Conservation (phyloP, 2,113 vertebrate genomes). For the Paedocypris sp. region DNA sequence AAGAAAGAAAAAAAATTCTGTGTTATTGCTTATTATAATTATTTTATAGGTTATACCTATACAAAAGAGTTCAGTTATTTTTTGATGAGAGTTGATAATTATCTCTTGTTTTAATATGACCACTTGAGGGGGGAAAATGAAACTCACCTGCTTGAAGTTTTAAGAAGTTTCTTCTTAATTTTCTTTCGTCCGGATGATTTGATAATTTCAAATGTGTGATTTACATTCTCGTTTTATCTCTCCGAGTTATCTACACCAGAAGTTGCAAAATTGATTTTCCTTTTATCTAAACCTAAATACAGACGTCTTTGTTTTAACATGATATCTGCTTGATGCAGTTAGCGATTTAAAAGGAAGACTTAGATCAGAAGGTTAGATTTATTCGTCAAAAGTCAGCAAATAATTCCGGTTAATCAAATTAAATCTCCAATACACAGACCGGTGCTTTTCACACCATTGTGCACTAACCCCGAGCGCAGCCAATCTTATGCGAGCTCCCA, state of each 20-base stretch:
- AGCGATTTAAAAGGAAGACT: neutral
- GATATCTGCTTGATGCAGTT: neutral
- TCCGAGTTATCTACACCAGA: too few relatives aligned
- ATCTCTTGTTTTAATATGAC: too few relatives aligned
- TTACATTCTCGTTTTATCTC: too few relatives aligned
- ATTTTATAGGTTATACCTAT: too few relatives aligned
- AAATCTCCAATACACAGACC: conserved; percentile 81
- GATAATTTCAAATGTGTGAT: too few relatives aligned
- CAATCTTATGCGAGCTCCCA: conserved; percentile 69
- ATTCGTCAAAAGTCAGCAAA: conserved; percentile 48
- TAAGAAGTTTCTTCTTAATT: neutral
- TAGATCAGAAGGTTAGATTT: neutral
- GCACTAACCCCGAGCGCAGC: conserved; percentile 46
- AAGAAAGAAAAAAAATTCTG: too few relatives aligned
- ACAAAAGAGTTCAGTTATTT: too few relatives aligned
- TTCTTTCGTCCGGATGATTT: neutral
- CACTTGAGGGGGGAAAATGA: neutral
- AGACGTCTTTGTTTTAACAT: neutral
- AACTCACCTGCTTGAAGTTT: conserved; percentile 6
- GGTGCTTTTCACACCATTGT: conserved; percentile 52
- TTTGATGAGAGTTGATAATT: too few relatives aligned
- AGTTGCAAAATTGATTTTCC: neutral
- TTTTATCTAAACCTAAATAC: neutral
- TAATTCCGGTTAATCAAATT: conserved; percentile 92
- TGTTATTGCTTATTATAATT: too few relatives aligned